Base-by-base conservation (phyloP, 2,888 invertebrate genomes). In the Papilio elwesi region DNA sequence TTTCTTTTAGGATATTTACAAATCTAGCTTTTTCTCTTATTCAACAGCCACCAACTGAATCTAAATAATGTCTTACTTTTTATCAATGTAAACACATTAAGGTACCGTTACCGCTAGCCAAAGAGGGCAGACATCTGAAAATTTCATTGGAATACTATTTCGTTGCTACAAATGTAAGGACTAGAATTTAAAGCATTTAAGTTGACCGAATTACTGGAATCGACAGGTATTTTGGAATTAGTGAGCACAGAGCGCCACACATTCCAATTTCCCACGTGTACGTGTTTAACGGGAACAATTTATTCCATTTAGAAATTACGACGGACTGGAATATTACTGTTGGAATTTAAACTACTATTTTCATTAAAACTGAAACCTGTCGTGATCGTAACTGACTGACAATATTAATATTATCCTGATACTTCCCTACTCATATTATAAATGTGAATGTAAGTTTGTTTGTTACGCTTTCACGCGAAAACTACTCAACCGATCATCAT, bases 231-330 rank as follows among this genome's bases (percentile, higher is more conserved):
- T 13, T n/a, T n/a, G 36, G 36, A 59, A 38, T 59, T 59, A n/a
- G 36, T 7, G 8, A 26, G 10, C 13, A 13, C 57, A 38, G 38
- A 59, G 36, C 36, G 36, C 59, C n/a, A 11, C 55, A 53, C 10
- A n/a, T 59, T 59, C 38, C 38, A 59, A 13, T 38, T 36, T 59
- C 7, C 4, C 43, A 43, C 43, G 43, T 6, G 43, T 43, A 43
- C 43, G 16, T 59, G 38, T 59, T 16, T 26, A 36, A 13, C 38
- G n/a, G 38, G 59, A 38, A 59, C n/a, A 38, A 59, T 59, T 59
- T 59, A 59, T 59, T 59, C 59, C 3, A 59, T 59, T 59, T 38
- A n/a, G 8, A 59, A 59, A 59, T 57, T 59, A 59, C 38, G 38
- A 36, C n/a, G 13, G 9, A 38, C 9, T 38, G 57, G n/a, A 38